Evolutionary conservation across 2,888 invertebrate genomes (phyloP), one percentile per base, ranked within the genome.

Genomic region (Aleiodes alternator): DNA sequence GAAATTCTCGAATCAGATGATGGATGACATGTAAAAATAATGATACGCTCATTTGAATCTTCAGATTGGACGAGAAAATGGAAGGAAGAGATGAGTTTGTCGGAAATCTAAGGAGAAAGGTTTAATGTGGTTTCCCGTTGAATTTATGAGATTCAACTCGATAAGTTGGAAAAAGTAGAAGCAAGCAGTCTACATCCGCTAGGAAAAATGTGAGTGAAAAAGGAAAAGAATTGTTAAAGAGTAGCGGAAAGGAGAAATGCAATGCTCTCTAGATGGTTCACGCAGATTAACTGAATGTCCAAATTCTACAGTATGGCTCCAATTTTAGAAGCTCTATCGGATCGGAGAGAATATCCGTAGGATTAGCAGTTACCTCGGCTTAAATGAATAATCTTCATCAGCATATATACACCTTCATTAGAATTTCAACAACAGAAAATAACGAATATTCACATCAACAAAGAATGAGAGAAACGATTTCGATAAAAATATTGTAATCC

Each of bases 21-120:
- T 43, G 43, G 9, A 43, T 43, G 3, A 43, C 7, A 43, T 9
- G 82, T 77, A 82, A 80, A 81, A 84, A 84, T 84, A 23, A 51
- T 80, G 84, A 83, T 83, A 82, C 83, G 84, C 88, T 88, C 88
- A 89, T 89, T 89, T 89, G 88, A 89, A 89, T 89, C 88, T 89
- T 88, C 88, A 88, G 87, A 89, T 89, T 89, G 88, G 87, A 88
- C 87, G 9, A 43, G 43, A 43, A 9, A 9, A 85, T 76, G 79
- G 73, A 70, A 76, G 78, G 79, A 57, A 56, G 43, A 72, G 64
- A 64, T 23, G 76, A 74, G 79, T 38, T 53, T 38, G 12, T 50
- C 9, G 34, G 48, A 31, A 48, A 43, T 7, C 43, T 29, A 64
- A 34, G 31, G 70, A 29, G 29, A n/a, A 50, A 84, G 87, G 85